Base-by-base conservation (phyloP, 2,888 invertebrate genomes). In the Ophion costatus region DNA sequence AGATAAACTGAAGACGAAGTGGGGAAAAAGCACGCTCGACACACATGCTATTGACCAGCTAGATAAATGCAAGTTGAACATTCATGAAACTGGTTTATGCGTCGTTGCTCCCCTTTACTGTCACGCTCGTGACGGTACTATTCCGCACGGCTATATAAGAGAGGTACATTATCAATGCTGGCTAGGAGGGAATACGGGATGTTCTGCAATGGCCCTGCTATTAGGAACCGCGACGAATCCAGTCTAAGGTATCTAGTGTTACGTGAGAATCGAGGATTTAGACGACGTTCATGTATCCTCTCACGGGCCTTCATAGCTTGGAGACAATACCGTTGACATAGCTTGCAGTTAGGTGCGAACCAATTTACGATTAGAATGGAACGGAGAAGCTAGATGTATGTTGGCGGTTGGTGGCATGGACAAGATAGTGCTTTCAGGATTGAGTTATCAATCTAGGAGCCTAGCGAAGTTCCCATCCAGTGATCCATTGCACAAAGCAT, bases 71-170 rank as follows among this genome's bases (percentile, higher is more conserved):
- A 89, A 91, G 90, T 91, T 89, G 90, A 91, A 92, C 92, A 92
- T 91, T 90, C 92, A 90, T 92, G 91, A 92, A 92, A 92, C 92
- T 93, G 92, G 92, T 93, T 93, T 92, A 92, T 91, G 91, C 92
- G 91, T 92, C 90, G 91, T 90, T 90, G 89, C 86, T 88, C 87
- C 89, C 87, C 89, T 88, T 88, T 90, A 89, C 57, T 67, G 74
- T 83, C 86, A 76, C 75, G 78, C 80, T 74, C 76, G 80, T 82
- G 51, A 75, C 57, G 63, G 20, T 67, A 70, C 33, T 20, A 74
- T 45, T 45, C 17, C 42, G 29, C 42, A 70, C 71, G 22, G 33
- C 56, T 63, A 45, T 51, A 56, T 33, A 63, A n/a, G 45, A 10
- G 17, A 22, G 38, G 64, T 74, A 81, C 70, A 63, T 76, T 73